These are phyloP conservation scores for Physella acuta DNA, from an alignment of 1,140 invertebrate species.

Conservation along the genomic window DNA sequence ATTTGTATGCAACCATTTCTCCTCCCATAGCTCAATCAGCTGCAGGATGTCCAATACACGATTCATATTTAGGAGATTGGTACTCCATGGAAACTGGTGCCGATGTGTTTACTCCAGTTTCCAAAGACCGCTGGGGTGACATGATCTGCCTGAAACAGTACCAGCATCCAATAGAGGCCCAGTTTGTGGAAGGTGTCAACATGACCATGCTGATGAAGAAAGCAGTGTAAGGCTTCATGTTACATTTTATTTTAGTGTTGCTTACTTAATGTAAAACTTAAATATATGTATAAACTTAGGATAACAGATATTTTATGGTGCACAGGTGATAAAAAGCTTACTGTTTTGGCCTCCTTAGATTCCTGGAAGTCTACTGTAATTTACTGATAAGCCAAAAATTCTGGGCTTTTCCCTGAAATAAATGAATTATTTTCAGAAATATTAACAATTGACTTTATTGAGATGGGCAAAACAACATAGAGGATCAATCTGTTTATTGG, in stretches of 20 bases:
- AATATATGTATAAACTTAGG: neutral
- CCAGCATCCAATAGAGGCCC: conserved; percentile 12
- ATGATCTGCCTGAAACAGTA: conserved; percentile 11
- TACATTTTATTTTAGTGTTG: conserved; percentile 4
- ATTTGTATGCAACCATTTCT: too few species aligned
- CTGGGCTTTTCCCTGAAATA: too few species aligned
- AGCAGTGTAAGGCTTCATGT: neutral
- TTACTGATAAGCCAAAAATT: too few species aligned
- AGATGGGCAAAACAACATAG: too few species aligned
- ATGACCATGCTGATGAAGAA: conserved; percentile 25
- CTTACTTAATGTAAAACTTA: neutral
- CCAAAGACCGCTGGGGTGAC: conserved; percentile 25
- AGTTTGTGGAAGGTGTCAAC: conserved; percentile 30
- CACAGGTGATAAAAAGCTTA: neutral
- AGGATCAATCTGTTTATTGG: too few species aligned
- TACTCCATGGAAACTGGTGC: conserved; percentile 39
- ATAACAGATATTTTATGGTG: neutral
- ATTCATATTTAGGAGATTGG: conserved; percentile 38
- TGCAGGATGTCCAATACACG: conserved; percentile 31
- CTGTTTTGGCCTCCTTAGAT: neutral
- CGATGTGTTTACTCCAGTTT: conserved; percentile 28
- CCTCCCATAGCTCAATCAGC: neutral
- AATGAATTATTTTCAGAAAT: too few species aligned
- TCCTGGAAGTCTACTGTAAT: too few species aligned
- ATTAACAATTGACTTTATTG: too few species aligned